A percentile compares a stretch with the other conserved stretches of the same genome.
These are phyloP conservation scores for Anolis carolinensis DNA, from an alignment of 2,113 vertebrate species.

Conservation along the genomic window DNA sequence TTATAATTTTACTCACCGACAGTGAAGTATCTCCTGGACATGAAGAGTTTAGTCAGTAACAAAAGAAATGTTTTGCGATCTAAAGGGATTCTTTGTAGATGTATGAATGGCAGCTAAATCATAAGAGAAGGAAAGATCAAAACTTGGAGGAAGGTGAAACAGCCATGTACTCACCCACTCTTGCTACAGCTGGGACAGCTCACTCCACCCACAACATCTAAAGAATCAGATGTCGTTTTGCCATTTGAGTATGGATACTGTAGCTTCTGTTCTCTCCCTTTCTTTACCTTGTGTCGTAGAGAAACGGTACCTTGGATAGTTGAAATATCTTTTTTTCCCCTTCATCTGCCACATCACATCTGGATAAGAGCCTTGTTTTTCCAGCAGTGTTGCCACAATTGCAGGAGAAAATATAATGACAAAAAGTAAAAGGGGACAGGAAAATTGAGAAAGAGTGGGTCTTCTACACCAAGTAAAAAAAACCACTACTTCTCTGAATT, in stretches of 20 bases:
- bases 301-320: too few relatives aligned
- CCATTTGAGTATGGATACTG: background rate
- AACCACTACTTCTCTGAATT: too few relatives aligned
- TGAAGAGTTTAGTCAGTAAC: background rate
- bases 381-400: background rate
- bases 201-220: background rate
- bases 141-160: background rate
- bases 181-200: background rate
- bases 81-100: background rate
- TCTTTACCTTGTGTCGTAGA: background rate
- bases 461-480: too few relatives aligned
- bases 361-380: background rate
- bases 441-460: background rate
- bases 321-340: too few relatives aligned
- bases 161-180: background rate
- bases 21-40: background rate
- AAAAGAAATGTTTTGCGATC: background rate
- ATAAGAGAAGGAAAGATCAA: constrained; percentile 3
- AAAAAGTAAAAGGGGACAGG: background rate
- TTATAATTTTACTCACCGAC: background rate
- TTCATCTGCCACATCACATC: too few relatives aligned
- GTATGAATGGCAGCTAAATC: background rate
- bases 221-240: background rate
- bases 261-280: background rate
- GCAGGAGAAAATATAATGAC: background rate